Percentiles rank a stretch among this genome's conserved stretches.
phyloP scores from a whole-genome alignment of 2,797 vertebrate species.

The Echeneis naucrates region DNA sequence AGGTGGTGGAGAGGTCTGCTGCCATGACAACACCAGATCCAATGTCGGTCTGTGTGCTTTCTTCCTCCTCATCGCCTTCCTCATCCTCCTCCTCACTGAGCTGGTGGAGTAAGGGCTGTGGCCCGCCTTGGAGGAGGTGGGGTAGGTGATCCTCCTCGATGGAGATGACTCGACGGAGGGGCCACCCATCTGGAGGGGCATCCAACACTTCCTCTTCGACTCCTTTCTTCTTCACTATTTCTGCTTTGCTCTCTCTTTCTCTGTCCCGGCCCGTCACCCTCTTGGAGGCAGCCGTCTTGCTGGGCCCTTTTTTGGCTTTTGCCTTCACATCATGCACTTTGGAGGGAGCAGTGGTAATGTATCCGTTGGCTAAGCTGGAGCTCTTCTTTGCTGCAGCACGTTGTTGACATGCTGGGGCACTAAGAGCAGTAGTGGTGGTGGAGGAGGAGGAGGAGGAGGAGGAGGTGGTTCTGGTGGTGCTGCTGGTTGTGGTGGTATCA shows the following conservation, averaged over 20 bases:
- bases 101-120: conserved; percentile 80
- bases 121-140: conserved; percentile 85
- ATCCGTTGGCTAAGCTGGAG: conserved; percentile 51
- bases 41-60: conserved; percentile 51
- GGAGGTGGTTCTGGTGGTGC: neutral
- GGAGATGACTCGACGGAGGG: conserved; percentile 91
- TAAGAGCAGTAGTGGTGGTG: conserved; percentile 1
- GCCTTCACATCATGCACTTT: conserved; percentile 50
- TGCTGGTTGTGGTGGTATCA: conserved; percentile 32
- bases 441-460: neutral
- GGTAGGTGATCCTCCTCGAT: conserved; percentile 95
- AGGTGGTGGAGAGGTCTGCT: neutral
- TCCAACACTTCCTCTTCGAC: conserved; percentile 59
- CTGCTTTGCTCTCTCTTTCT: conserved; percentile 48
- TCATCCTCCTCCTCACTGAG: conserved; percentile 85
- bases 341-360: neutral
- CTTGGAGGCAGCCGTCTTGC: conserved; percentile 32
- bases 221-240: conserved; percentile 30
- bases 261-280: conserved; percentile 39
- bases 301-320: conserved; percentile 34
- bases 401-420: conserved; percentile 24
- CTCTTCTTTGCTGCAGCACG: conserved; percentile 50
- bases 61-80: conserved; percentile 73
- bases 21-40: conserved; percentile 43
- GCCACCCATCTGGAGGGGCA: conserved; percentile 69